Evolutionary conservation across 2,113 vertebrate genomes (phyloP), one percentile per base, ranked within the genome.

Genomic region (Genyomyrus donnyi): DNA sequence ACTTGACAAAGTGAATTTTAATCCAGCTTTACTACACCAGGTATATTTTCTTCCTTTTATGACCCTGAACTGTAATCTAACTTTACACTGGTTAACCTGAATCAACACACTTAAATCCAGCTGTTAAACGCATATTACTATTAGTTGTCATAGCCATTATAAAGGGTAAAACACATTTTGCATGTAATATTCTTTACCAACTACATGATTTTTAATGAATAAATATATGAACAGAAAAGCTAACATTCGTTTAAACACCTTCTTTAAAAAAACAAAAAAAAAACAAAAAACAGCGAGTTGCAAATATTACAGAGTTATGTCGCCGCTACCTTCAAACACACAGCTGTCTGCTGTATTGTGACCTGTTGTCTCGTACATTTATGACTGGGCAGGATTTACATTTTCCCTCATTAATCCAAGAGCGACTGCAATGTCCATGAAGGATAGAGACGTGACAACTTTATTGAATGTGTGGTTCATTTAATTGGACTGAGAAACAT

Each of bases 401-500:
- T 1, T n/a, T 19, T 35, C 58, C 24, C 19, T 50, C 39, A 62
- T 77, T 35, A 27, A 48, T 39, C 35, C 35, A 50, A 66, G 35
- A 17, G 45, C 8, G 35, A 56, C 11, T 80, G 27, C 3, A 86
- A 74, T 74, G 66, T 49, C n/a, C n/a, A 58, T 10, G 62, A 35
- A 49, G 7, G 87, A 86, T 10, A 89, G 87, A 90, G 70, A 90
- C 21, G 31, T 8, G 50, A 86, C 88, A 11, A 10, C 5, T 92
- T 88, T 91, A 91, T 91, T 92, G 94, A 92, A 93, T 93, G 94
- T 89, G 95, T 94, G 94, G 94, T 94, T 94, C 94, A 91, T 92
- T 94, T 94, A 94, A 94, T 96, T 94, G 93, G 95, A 93, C 94
- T 88, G 91, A 95, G 93, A 96, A 93, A 94, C 94, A 94, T 95